Percentiles rank a stretch among this genome's conserved stretches.
Conservation (phyloP, 2,113 vertebrate genomes). For the Sterrhoptilus dennistouni region DNA sequence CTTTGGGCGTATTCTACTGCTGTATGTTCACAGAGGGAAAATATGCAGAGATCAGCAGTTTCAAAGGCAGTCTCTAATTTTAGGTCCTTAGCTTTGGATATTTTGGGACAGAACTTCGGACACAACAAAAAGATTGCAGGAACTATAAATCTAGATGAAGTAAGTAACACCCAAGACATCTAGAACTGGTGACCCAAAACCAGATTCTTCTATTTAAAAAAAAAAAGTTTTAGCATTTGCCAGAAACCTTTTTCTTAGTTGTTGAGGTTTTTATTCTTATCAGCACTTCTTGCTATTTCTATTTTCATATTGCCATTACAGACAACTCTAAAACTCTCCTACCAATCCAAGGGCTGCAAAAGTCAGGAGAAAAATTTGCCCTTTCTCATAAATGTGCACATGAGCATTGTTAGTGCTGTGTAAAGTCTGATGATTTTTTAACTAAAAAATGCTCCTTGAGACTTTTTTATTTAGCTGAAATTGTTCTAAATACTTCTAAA, state of each 20-base stretch:
- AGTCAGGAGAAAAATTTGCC: not conserved
- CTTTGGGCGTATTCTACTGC: constrained; percentile 44
- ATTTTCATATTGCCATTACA: not conserved
- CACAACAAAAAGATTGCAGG: not conserved
- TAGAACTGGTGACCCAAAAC: not conserved
- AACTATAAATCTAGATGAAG: constrained; percentile 53
- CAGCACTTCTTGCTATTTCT: constrained; percentile 22
- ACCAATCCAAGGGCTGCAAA: not conserved
- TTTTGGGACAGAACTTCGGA: constrained; percentile 37
- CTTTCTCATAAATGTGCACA: not conserved
- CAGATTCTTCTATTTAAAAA: not conserved
- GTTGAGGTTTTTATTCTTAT: constrained; percentile 37
- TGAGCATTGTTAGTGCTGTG: not conserved
- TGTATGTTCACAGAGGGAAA: constrained; percentile 17
- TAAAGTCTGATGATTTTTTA: not conserved
- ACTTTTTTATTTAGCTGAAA: not conserved
- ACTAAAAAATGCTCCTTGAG: not conserved
- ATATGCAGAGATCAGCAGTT: constrained; percentile 53
- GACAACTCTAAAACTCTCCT: not conserved
- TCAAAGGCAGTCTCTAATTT: constrained; percentile 57
- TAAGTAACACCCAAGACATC: constrained; percentile 35
- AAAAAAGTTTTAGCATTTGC: not conserved
- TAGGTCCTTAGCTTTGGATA: constrained; percentile 46
- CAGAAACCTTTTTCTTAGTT: constrained; percentile 1
- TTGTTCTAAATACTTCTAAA: not conserved